phyloP scores from a whole-genome alignment of 1,140 invertebrate genomes.

The Leptinotarsa defecta region DNA sequence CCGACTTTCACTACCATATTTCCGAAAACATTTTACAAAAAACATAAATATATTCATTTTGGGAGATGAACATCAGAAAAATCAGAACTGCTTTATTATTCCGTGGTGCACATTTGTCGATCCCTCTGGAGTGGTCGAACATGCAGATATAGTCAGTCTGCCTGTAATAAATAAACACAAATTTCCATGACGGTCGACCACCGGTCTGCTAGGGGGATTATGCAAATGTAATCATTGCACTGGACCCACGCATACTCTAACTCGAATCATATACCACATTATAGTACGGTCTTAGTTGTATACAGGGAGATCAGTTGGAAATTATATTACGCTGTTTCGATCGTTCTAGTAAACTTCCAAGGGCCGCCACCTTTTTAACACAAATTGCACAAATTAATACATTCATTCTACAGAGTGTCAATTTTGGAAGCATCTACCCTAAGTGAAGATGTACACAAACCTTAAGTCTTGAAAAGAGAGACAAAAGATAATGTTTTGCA shows the following conservation, averaged over 20 bases:
- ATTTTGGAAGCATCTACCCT: no score
- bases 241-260: conserved; percentile 31
- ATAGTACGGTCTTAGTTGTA: conserved; percentile 20
- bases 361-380: no score
- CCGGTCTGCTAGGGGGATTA: conserved; percentile 45
- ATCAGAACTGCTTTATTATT: background rate
- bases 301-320: background rate
- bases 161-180: conserved; percentile 49
- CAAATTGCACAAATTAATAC: no score
- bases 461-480: no score
- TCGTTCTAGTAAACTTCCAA: no score
- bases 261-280: conserved; percentile 12
- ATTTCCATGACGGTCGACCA: conserved; percentile 46
- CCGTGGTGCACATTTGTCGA: background rate
- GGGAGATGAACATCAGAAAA: background rate
- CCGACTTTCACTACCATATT: no score
- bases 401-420: no score
- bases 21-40: no score
- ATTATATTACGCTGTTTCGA: no score
- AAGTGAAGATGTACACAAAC: no score
- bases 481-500: no score
- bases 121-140: conserved; percentile 28
- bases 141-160: conserved; percentile 37
- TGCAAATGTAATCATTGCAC: conserved; percentile 51
- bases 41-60: no score